phyloP scores from a whole-genome alignment of 1,140 invertebrate genomes.

The Schlechtendalia chinensis region DNA sequence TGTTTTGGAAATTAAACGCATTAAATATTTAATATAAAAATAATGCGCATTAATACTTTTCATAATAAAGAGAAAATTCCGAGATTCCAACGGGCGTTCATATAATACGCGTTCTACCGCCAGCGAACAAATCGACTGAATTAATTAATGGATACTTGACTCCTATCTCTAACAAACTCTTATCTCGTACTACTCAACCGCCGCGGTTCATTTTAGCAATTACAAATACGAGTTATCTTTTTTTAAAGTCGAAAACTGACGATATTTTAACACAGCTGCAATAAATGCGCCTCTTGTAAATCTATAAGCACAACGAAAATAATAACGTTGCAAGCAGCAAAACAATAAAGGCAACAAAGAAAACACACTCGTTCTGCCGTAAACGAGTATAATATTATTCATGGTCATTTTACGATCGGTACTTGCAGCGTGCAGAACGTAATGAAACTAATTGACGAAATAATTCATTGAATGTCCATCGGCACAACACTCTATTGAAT shows the following conservation, averaged over 20 bases:
- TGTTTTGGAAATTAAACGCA: no score
- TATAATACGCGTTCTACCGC: background rate
- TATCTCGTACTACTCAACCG: background rate
- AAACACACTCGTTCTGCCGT: background rate
- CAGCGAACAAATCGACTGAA: background rate
- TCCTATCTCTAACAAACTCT: background rate
- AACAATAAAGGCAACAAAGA: background rate
- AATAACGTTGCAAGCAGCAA: no score
- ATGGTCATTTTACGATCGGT: background rate
- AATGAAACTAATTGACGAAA: slow-evolving; percentile 12
- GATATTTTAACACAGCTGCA: no score
- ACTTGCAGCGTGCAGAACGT: background rate
- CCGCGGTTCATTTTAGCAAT: no score
- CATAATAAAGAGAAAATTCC: background rate
- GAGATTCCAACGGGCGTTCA: background rate
- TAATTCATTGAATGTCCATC: background rate
- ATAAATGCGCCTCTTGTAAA: no score
- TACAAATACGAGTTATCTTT: no score
- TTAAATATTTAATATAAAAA: no score
- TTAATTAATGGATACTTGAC: background rate
- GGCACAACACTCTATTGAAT: slow-evolving; percentile 4
- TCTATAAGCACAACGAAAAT: no score
- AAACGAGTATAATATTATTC: background rate
- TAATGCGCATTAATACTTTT: no score
- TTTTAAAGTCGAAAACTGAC: no score